A percentile compares a stretch with the other conserved stretches of the same genome.
These are phyloP conservation scores for Rhamphomyia laevipes DNA, from an alignment of 2,888 invertebrate species.

Conservation along the genomic window DNA sequence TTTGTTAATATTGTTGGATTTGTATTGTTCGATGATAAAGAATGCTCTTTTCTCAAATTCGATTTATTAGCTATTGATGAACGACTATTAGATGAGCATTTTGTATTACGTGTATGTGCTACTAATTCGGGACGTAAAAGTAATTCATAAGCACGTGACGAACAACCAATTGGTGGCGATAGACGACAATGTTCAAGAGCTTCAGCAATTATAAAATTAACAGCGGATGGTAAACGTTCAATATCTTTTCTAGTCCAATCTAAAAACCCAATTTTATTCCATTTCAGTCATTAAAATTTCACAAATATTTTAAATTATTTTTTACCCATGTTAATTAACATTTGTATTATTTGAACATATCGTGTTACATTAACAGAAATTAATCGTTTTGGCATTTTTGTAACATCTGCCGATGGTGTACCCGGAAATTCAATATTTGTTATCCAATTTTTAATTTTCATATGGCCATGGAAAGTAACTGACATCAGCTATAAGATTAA, in stretches of 20 bases:
- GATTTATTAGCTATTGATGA: slow-evolving; percentile 37
- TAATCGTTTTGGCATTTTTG: slow-evolving; percentile 24
- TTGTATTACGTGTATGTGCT: slow-evolving; percentile 34
- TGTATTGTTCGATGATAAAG: slow-evolving; percentile 31
- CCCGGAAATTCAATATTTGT: slow-evolving; percentile 27
- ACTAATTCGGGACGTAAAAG: slow-evolving; percentile 58
- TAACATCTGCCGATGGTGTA: slow-evolving; percentile 23
- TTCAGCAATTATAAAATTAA: slow-evolving; percentile 55
- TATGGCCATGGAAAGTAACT: slow-evolving; percentile 27
- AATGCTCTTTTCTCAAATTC: slow-evolving; percentile 34
- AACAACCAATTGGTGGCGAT: slow-evolving; percentile 59
- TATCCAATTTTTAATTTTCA: slow-evolving; percentile 31
- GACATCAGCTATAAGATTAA: slow-evolving; percentile 24
- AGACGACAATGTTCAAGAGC: slow-evolving; percentile 56
- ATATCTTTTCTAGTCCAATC: slow-evolving; percentile 47
- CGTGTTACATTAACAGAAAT: slow-evolving; percentile 25
- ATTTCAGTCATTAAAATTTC: background rate
- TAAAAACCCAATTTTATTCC: slow-evolving; percentile 3
- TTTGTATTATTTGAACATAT: slow-evolving; percentile 31
- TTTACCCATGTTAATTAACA: slow-evolving; percentile 31
- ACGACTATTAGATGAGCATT: slow-evolving; percentile 16
- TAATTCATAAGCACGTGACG: slow-evolving; percentile 52
- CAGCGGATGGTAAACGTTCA: slow-evolving; percentile 54
- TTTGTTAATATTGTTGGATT: slow-evolving; percentile 26
- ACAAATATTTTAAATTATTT: background rate